phyloP scores from a whole-genome alignment of 2,797 vertebrate species.

The Sparus aurata region DNA sequence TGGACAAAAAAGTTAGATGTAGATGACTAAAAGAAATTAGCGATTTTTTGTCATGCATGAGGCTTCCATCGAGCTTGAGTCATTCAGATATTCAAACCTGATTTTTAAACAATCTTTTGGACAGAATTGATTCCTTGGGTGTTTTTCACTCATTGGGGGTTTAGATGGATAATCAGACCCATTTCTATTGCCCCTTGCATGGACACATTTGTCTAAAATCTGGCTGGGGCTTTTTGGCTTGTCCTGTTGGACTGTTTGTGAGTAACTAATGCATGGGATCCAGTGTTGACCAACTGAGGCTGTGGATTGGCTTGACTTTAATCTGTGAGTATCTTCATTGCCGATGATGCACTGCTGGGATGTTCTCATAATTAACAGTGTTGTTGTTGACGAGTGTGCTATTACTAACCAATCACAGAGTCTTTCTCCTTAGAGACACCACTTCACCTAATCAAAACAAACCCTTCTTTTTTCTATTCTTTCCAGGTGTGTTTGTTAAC shows the following conservation, averaged over 20 bases:
- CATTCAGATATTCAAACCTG: slow-evolving; percentile 35
- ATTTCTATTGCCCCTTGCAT: slow-evolving; percentile 68
- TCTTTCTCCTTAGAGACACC: slow-evolving; percentile 56
- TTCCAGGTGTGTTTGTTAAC: slow-evolving; percentile 56
- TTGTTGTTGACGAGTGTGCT: slow-evolving; percentile 64
- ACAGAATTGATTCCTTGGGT: slow-evolving; percentile 62
- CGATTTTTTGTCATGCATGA: slow-evolving; percentile 54
- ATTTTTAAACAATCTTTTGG: slow-evolving; percentile 18
- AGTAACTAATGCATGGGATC: slow-evolving; percentile 78
- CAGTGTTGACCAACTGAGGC: slow-evolving; percentile 47
- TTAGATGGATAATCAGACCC: slow-evolving; percentile 11
- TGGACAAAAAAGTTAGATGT: slow-evolving; percentile 44
- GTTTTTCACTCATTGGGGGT: slow-evolving; percentile 27
- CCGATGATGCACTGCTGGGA: slow-evolving; percentile 43
- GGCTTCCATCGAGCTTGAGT: slow-evolving; percentile 43
- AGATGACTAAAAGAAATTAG: slow-evolving; percentile 28
- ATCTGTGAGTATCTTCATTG: slow-evolving; percentile 49
- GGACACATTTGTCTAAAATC: slow-evolving; percentile 61
- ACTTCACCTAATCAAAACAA: slow-evolving; percentile 45
- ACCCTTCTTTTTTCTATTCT: slow-evolving; percentile 31
- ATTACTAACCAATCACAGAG: slow-evolving; percentile 75
- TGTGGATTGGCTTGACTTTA: slow-evolving; percentile 70
- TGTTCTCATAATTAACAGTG: slow-evolving; percentile 72
- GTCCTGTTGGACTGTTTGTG: slow-evolving; percentile 46
- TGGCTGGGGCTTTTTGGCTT: slow-evolving; percentile 58